Base-by-base conservation (phyloP, 2,797 vertebrate genomes). In the Acanthopagrus latus region DNA sequence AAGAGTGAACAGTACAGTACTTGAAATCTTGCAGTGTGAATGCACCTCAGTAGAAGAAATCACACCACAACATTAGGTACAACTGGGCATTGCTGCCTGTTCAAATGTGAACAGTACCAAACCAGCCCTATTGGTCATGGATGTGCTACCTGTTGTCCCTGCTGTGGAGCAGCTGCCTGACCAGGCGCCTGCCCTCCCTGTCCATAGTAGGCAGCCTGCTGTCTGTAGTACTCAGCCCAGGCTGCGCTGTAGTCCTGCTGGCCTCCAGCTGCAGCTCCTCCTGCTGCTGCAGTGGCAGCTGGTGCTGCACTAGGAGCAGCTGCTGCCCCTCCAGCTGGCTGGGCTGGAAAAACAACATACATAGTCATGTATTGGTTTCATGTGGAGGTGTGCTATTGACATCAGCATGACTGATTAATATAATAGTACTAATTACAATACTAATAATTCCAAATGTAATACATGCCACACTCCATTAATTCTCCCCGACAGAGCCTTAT, bases 211-310 rank as follows among this genome's bases (percentile, higher is more conserved):
- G 95, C 95, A 3, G 95, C 95, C 88, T 96, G 95, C 89, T 99
- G 97, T 93, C 97, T 95, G 92, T 99, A 99, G 80, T 99, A 99
- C 87, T 98, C 97, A 0, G 97, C 97, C 97, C 97, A 99, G 64
- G 97, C 97, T 0, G 96, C 97, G 2, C 97, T 98, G 91, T 99
- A 99, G 83, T 99, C 97, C 13, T 96, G 96, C 89, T 98, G 95
- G 43, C 94, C 93, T n/a, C 93, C 94, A 7, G 92, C 89, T 4
- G 91, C 89, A 21, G 87, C 90, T 0, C 86, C 90, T 2, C 70
- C 94, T 16, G 77, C 85, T 12, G 85, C 66, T 2, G 86, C 90
- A 1, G 68, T 94, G 16, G 81, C 85, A 11, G 86, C 72, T 0
- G 77, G 65, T 1, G 88, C 74, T 7, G 88, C 43, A 1, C 77